A percentile compares a stretch with the other conserved stretches of the same genome.
Evolutionary conservation across 2,113 vertebrate species (phyloP).

Genomic region (Meriones unguiculatus): DNA sequence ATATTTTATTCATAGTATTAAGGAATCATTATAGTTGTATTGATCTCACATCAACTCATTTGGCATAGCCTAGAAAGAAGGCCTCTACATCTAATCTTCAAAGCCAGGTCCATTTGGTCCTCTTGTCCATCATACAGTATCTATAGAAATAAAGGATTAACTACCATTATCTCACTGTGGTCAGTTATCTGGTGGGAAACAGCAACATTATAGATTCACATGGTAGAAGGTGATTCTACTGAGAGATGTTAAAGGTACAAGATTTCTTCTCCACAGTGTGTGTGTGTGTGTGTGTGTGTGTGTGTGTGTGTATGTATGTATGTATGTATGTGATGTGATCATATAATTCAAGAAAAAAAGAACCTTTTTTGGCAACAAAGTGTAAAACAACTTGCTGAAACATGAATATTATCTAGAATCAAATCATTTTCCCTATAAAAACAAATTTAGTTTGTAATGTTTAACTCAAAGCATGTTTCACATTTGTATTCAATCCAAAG

Average conservation of each 20-base stretch:
- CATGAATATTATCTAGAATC: not conserved
- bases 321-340: not conserved
- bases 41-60: not conserved
- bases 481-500: not conserved
- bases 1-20: not conserved
- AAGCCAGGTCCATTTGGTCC: not conserved
- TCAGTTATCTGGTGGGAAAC: not conserved
- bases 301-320: too few species aligned
- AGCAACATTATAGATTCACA: not conserved
- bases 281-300: not conserved
- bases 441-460: not conserved
- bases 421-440: not conserved
- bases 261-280: not conserved
- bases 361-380: not conserved
- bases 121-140: not conserved
- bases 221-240: not conserved
- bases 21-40: too few species aligned
- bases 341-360: not conserved
- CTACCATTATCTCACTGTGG: not conserved
- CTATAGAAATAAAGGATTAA: not conserved
- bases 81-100: not conserved
- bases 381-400: not conserved
- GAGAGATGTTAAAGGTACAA: not conserved
- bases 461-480: conserved; percentile 6
- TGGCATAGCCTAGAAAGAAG: not conserved